Evolutionary conservation across 2,797 vertebrate genomes (phyloP).

Genomic region (Taeniopygia guttata): DNA sequence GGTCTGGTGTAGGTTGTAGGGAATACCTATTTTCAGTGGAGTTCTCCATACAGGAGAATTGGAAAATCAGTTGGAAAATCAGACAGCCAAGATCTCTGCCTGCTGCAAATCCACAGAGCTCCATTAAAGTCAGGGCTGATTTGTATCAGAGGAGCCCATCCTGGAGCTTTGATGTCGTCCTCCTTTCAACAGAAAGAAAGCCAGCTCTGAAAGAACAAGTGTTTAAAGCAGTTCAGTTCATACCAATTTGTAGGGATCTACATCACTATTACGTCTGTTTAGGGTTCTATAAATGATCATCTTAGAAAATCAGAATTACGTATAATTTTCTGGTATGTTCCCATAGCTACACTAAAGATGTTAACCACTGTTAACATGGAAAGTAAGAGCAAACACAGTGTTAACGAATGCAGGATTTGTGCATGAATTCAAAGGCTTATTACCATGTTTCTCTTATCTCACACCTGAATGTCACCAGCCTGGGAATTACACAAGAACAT

Average conservation of each 20-base stretch:
- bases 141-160: neutral
- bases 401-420: neutral
- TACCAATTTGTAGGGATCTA: neutral
- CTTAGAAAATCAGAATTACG: neutral
- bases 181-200: conserved; percentile 1
- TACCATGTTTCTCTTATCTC: neutral
- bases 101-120: neutral
- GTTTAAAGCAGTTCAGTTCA: neutral
- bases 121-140: conserved; percentile 7
- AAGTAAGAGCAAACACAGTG: neutral
- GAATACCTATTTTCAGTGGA: neutral
- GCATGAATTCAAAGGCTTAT: neutral
- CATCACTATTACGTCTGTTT: neutral
- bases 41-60: neutral
- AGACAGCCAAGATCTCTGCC: neutral
- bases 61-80: neutral
- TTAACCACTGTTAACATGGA: neutral
- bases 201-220: neutral
- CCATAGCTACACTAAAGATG: neutral
- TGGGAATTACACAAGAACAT: neutral
- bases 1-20: neutral
- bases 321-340: neutral
- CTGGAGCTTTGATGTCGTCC: neutral
- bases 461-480: neutral
- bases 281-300: neutral